Evolutionary conservation across 2,113 vertebrate species (phyloP).

Genomic region (Ptyas mucosa): DNA sequence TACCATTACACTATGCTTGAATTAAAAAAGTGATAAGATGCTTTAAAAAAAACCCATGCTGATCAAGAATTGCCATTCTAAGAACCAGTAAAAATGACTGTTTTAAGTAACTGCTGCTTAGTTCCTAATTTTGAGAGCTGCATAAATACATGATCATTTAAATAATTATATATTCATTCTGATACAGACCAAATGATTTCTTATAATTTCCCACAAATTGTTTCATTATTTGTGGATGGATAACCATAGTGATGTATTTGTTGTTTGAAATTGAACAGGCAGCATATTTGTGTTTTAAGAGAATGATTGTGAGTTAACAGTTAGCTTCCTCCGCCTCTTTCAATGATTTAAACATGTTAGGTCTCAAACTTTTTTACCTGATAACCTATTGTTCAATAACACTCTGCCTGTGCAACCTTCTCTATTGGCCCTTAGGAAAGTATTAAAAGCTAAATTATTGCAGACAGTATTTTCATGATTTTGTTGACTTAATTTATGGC

Average conservation of each 20-base stretch:
- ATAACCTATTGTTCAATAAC: slow-evolving; percentile 23
- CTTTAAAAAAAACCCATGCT: background rate
- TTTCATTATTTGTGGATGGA: background rate
- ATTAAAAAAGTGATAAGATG: background rate
- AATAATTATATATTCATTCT: background rate
- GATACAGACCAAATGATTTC: background rate
- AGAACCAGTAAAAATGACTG: background rate
- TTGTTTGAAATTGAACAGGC: background rate
- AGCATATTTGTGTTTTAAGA: background rate
- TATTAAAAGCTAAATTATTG: background rate
- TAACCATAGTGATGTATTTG: background rate
- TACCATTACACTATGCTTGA: background rate
- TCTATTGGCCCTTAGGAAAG: background rate
- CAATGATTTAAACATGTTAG: slow-evolving; percentile 3
- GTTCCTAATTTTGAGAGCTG: background rate
- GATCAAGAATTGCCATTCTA: background rate
- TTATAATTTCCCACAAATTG: slow-evolving; percentile 6
- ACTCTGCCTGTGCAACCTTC: slow-evolving; percentile 31
- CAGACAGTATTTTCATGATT: background rate
- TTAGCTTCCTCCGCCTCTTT: background rate
- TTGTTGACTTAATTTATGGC: background rate
- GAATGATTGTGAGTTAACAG: background rate
- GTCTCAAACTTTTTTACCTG: background rate
- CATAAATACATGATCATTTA: background rate
- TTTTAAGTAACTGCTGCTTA: background rate